A percentile compares a stretch with the other conserved stretches of the same genome.
Conservation (phyloP, 2,113 vertebrate species). For the Pelecanoides urinatrix region DNA sequence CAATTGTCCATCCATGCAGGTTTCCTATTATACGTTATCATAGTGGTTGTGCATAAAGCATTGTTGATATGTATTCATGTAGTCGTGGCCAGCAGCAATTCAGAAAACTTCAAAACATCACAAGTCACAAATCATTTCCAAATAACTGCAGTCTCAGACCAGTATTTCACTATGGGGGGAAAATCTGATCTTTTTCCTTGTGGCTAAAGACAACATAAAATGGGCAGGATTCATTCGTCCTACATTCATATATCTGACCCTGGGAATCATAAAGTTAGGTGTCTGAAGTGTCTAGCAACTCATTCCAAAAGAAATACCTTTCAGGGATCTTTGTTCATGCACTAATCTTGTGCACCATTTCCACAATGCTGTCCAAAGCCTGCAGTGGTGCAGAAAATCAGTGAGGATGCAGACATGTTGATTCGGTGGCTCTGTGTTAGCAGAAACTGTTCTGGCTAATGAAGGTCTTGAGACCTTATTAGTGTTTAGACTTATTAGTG, state of each 20-base stretch:
- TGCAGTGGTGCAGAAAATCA: background rate
- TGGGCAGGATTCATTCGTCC: rapidly evolving
- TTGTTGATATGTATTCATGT: background rate
- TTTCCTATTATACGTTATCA: rapidly evolving
- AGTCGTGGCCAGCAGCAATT: background rate
- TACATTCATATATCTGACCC: background rate
- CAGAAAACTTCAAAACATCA: background rate
- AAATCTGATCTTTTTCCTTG: background rate
- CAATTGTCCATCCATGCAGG: background rate
- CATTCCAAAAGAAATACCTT: background rate
- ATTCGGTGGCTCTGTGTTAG: background rate
- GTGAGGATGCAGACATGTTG: background rate
- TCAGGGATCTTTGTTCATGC: background rate
- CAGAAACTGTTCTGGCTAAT: background rate
- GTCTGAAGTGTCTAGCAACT: background rate
- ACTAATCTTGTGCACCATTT: background rate
- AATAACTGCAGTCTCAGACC: background rate
- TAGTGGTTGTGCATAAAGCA: background rate
- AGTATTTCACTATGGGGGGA: background rate
- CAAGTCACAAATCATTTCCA: background rate
- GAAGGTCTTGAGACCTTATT: background rate
- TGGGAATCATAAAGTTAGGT: background rate
- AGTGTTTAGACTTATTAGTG: background rate
- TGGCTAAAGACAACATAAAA: background rate
- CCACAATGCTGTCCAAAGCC: background rate